Evolutionary conservation across 2,113 vertebrate genomes (phyloP), one percentile per base, ranked within the genome.

Genomic region (Dermatemys mawii): DNA sequence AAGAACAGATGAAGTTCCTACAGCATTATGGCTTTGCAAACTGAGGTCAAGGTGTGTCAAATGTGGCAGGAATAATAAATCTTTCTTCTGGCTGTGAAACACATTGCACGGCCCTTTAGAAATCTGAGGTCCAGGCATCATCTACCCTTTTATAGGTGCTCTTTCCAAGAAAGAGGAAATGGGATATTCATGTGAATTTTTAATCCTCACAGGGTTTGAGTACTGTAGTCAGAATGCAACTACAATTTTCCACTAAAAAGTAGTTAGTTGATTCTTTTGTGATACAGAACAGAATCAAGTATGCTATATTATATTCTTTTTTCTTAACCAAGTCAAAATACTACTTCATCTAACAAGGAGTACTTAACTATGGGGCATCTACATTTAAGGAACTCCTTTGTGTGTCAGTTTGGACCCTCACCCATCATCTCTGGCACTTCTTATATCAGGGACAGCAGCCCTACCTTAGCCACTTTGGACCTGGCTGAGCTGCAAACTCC

Each of bases 61-160:
- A 2, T 4, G 1, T 51, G 79, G 4, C 11, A 78, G 38, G 3
- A 54, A 82, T 11, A 60, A 83, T 10, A 81, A 48, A 46, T 17
- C 10, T 63, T 78, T 88, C 81, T 49, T 73, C 38, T 53, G 57
- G 49, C 38, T 91, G 87, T 83, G 80, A 7, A 93, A 50, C 24
- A 35, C 17, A 41, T 83, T 82, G 82, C 86, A 83, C 12, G 75
- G 19, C 2, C 11, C 26, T 21, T 60, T 35, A 6, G 12, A 80
- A 86, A 13, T 41, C 50, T 93, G 10, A 81, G 35, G 9, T 84
- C 84, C 35, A 54, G 16, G 29, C 22, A 79, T 9, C 38, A 86
- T 76, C 44, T 91, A 60, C 46, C 0, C 35, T 48, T 81, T 41
- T 44, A 29, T 3, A 29, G 1, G 1, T 48, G 75, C 73, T 63